Percentiles rank a stretch among this genome's conserved stretches.
phyloP scores from a whole-genome alignment of 2,888 invertebrate genomes.

The Myopa testacea region DNA sequence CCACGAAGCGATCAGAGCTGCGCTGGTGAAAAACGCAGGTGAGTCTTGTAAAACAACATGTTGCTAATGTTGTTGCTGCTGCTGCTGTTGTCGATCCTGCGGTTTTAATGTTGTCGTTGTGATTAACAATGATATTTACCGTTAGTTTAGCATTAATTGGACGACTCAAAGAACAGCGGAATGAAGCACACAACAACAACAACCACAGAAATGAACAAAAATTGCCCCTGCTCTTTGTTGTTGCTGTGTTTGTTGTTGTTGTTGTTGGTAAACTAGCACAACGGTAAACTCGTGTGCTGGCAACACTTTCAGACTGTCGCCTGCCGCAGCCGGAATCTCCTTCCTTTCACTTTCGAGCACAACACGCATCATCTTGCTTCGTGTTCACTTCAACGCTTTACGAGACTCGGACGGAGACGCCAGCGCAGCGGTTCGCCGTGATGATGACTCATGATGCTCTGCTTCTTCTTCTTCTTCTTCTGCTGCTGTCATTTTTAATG shows the following conservation, averaged over 20 bases:
- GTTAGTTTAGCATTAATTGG: constrained; percentile 7
- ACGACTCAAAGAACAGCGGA: no score
- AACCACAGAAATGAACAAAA: background rate
- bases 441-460: constrained; percentile 33
- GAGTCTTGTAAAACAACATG: background rate
- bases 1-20: no score
- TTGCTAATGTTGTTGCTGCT: background rate
- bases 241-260: background rate
- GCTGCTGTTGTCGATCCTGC: background rate
- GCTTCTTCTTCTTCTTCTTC: background rate
- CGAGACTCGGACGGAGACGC: no score
- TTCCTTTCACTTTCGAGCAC: constrained; percentile 59
- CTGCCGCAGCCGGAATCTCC: constrained; percentile 43
- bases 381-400: background rate
- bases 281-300: constrained; percentile 54
- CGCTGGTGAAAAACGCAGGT: no score
- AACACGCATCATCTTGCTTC: constrained; percentile 13
- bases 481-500: background rate
- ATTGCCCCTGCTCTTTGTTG: no score
- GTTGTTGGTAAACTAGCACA: background rate
- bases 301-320: constrained; percentile 56
- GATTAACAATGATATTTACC: constrained; percentile 24
- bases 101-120: background rate
- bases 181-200: background rate
- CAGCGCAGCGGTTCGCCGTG: no score